Percentiles rank a stretch among this genome's conserved stretches.
Conservation (phyloP, 2,797 vertebrate species). For the Artibeus lituratus region DNA sequence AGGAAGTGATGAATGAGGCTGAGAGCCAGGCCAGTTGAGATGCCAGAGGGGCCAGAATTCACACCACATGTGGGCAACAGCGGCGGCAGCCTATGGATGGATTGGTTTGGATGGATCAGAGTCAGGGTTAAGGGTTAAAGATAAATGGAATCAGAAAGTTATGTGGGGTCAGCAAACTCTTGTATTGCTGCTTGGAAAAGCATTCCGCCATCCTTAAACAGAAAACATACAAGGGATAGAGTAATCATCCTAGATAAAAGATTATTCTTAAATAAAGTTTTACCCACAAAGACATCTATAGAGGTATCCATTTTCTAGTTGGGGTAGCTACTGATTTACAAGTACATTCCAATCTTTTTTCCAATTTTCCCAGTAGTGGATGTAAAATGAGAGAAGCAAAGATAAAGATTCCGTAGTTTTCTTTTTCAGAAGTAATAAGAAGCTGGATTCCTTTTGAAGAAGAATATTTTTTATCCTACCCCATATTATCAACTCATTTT, state of each 20-base stretch:
- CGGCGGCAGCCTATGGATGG: not conserved
- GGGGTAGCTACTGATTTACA: not conserved
- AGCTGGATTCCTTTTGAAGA: not conserved
- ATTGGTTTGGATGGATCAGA: not conserved
- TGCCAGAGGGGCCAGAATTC: not conserved
- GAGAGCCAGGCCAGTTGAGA: not conserved
- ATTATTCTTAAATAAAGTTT: not conserved
- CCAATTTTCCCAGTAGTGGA: not conserved
- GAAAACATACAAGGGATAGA: not conserved
- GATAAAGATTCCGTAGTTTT: not conserved
- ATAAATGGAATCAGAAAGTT: not conserved
- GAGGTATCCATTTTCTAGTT: not conserved
- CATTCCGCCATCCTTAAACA: not conserved
- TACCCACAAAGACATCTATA: not conserved
- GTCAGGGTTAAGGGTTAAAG: not conserved
- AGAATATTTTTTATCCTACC: not conserved
- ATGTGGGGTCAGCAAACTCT: not conserved
- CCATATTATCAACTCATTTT: not conserved
- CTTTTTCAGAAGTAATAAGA: not conserved
- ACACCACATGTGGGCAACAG: not conserved
- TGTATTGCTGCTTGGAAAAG: not conserved
- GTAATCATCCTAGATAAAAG: not conserved
- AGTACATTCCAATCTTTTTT: not conserved
- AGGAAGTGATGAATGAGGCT: not conserved
- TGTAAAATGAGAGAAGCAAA: not conserved